Conservation (phyloP, 1,140 invertebrate species). For the Sesamia nonagrioides region DNA sequence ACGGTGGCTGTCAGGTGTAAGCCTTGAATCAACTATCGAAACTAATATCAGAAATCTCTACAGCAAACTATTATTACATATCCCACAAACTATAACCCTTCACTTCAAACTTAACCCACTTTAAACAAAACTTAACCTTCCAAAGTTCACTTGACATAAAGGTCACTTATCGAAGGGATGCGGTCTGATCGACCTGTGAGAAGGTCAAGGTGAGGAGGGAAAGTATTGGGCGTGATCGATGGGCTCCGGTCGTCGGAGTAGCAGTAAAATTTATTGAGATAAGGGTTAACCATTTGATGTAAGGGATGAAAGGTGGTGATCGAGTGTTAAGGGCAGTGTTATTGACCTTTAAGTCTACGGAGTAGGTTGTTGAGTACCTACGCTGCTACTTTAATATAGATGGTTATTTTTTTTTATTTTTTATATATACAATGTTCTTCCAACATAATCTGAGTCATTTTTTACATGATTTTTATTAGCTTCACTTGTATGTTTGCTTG, state of each 20-base stretch:
- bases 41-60: background rate
- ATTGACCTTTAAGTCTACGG: background rate
- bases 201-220: conserved; percentile 30
- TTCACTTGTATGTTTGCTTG: no score
- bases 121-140: conserved; percentile 30
- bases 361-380: background rate
- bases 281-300: conserved; percentile 38
- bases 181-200: conserved; percentile 29
- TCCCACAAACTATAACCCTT: background rate
- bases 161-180: conserved; percentile 32
- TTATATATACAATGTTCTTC: no score
- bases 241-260: background rate
- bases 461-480: no score
- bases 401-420: no score
- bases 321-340: background rate
- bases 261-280: conserved; percentile 19
- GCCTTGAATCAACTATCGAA: background rate
- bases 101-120: conserved; percentile 20
- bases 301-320: conserved; percentile 27
- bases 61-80: background rate
- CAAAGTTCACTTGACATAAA: conserved; percentile 24
- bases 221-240: conserved; percentile 25
- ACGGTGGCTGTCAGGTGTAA: no score
- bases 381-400: background rate
- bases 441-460: no score